Conservation (phyloP, 2,888 invertebrate genomes). For the Falcaria lacertinaria region DNA sequence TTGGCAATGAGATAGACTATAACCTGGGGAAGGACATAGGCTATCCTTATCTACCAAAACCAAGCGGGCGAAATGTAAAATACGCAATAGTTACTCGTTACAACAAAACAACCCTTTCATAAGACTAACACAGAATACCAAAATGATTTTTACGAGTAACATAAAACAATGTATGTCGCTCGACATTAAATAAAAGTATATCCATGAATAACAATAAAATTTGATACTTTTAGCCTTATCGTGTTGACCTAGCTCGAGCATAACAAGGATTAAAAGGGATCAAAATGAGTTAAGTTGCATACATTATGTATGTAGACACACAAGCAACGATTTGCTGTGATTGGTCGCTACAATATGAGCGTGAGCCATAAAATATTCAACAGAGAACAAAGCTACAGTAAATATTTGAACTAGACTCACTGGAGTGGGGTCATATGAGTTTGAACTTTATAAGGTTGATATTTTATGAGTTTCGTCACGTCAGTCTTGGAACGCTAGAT, state of each 20-base stretch:
- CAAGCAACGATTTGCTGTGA: conserved; percentile 15
- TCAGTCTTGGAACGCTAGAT: not conserved
- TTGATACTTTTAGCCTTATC: not conserved
- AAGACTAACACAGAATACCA: too few species aligned
- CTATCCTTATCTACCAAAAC: too few species aligned
- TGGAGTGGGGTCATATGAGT: not conserved
- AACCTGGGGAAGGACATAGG: too few species aligned
- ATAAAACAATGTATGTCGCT: too few species aligned
- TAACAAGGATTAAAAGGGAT: conserved; percentile 20
- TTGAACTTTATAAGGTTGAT: not conserved
- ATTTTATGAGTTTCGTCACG: not conserved
- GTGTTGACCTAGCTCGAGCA: conserved; percentile 4
- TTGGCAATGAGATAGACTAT: too few species aligned
- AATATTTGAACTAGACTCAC: not conserved
- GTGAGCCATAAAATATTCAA: conserved; percentile 33
- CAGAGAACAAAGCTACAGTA: conserved; percentile 19
- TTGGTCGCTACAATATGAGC: conserved; percentile 23
- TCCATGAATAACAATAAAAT: too few species aligned
- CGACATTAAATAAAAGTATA: too few species aligned
- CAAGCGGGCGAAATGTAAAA: too few species aligned
- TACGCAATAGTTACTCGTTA: too few species aligned
- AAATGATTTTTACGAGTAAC: too few species aligned
- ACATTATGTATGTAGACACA: conserved; percentile 17
- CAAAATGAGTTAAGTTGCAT: conserved; percentile 15
- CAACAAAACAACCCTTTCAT: too few species aligned